Evolutionary conservation across 1,140 invertebrate genomes (phyloP).

Genomic region (Cyphomyrmex costatus): DNA sequence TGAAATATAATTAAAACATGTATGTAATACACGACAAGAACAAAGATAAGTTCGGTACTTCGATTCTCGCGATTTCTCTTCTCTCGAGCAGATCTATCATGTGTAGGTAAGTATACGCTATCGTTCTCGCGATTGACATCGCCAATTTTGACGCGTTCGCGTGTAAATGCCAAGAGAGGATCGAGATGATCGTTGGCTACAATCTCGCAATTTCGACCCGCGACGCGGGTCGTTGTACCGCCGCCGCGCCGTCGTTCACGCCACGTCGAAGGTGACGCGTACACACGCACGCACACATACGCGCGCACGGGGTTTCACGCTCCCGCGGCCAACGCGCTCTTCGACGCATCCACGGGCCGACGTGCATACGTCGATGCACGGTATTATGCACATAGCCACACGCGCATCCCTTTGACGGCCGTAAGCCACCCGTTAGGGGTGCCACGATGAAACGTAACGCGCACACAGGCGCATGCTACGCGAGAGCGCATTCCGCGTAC

Average conservation of each 20-base stretch:
- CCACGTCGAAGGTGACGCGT: constrained; percentile 72
- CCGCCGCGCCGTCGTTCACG: constrained; percentile 70
- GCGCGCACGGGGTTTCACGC: constrained; percentile 37
- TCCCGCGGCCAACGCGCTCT: constrained; percentile 55
- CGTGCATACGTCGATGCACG: constrained; percentile 72
- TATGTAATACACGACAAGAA: neutral
- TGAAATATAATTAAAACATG: neutral
- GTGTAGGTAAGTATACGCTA: too few relatives aligned
- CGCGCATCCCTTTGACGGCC: constrained; percentile 82
- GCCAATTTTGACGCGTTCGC: constrained; percentile 68
- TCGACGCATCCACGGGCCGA: constrained; percentile 49
- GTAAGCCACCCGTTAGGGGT: constrained; percentile 80
- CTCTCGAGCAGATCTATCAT: neutral
- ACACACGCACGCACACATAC: neutral
- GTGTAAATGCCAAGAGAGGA: constrained; percentile 65
- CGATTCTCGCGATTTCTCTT: neutral
- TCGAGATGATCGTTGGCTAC: constrained; percentile 72
- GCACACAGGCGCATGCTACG: constrained; percentile 58
- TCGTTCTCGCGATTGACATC: constrained; percentile 46
- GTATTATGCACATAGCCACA: constrained; percentile 78
- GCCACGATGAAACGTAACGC: constrained; percentile 72
- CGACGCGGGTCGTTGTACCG: constrained; percentile 77
- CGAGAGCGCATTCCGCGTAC: constrained; percentile 16
- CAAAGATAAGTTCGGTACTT: neutral
- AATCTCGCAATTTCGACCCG: constrained; percentile 77